A percentile compares a stretch with the other conserved stretches of the same genome.
Conservation (phyloP, 92 coral and sea anemone species). For the Palythoa heliodiscus region DNA sequence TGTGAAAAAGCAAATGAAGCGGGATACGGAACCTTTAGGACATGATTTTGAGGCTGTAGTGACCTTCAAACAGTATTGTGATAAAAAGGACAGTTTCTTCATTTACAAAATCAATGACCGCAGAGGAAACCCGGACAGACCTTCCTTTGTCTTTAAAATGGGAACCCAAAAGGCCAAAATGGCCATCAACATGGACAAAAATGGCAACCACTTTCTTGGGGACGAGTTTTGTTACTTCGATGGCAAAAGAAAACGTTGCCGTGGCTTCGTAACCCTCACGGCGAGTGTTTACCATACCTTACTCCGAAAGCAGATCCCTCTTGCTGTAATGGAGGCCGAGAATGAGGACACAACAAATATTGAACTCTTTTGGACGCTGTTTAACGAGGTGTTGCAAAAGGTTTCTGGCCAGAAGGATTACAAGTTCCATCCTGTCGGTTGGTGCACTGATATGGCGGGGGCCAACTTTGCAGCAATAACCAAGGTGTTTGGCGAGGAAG, state of each 20-base stretch:
- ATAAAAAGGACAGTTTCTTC: conserved; percentile 21
- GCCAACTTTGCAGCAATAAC: background rate
- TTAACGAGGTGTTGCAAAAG: conserved; percentile 24
- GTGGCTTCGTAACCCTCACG: background rate
- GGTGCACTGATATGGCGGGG: conserved; percentile 31
- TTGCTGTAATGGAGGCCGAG: conserved; percentile 48
- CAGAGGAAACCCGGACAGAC: conserved; percentile 43
- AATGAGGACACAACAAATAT: conserved; percentile 9
- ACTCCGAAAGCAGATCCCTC: conserved; percentile 22
- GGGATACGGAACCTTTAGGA: conserved; percentile 48
- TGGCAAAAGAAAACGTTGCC: conserved; percentile 52
- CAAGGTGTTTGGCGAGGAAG: conserved; percentile 12
- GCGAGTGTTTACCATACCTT: conserved; percentile 4
- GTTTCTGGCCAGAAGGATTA: background rate
- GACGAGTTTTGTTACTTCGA: conserved; percentile 60
- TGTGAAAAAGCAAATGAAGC: conserved; percentile 49
- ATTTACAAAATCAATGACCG: conserved; percentile 45
- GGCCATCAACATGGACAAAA: conserved; percentile 50
- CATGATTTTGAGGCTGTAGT: conserved; percentile 54
- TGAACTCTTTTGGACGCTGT: conserved; percentile 7
- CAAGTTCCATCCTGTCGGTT: conserved; percentile 12
- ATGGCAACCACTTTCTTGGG: conserved; percentile 51
- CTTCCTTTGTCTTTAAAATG: conserved; percentile 35
- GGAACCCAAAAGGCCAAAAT: background rate
- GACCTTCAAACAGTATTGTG: conserved; percentile 39